These are phyloP conservation scores for Monarcha castaneiventris DNA, from an alignment of 2,113 vertebrate genomes.

Conservation along the genomic window DNA sequence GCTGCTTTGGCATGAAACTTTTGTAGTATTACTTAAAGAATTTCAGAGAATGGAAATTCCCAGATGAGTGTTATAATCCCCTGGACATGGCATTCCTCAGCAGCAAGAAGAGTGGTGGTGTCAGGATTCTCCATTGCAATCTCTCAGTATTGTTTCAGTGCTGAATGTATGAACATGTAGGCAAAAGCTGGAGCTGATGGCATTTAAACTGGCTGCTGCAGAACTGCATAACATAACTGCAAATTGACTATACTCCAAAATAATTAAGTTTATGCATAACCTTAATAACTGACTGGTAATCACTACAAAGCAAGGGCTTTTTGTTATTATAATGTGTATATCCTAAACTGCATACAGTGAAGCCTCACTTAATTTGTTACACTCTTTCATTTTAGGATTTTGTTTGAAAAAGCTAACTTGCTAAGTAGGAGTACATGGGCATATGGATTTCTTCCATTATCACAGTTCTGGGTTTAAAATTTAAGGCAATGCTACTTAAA, in stretches of 20 bases:
- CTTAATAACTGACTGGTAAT: neutral
- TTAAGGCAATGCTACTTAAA: neutral
- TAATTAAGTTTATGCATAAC: neutral
- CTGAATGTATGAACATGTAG: neutral
- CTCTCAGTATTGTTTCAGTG: neutral
- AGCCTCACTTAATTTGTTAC: neutral
- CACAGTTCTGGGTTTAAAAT: neutral
- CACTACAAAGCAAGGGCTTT: neutral
- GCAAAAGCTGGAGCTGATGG: neutral
- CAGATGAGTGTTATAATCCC: neutral
- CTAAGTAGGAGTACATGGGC: neutral
- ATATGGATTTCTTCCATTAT: neutral
- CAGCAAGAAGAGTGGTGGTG: neutral
- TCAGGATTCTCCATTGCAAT: neutral
- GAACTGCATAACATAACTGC: neutral
- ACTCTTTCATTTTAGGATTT: neutral
- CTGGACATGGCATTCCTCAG: neutral
- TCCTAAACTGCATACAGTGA: neutral
- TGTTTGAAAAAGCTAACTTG: neutral
- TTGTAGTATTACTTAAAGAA: neutral
- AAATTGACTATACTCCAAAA: neutral
- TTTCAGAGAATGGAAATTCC: neutral
- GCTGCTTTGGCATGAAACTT: neutral
- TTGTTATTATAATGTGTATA: neutral
- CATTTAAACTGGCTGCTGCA: neutral